These are phyloP conservation scores for Diachasmimorpha longicaudata DNA, from an alignment of 1,140 invertebrate species.

Conservation along the genomic window DNA sequence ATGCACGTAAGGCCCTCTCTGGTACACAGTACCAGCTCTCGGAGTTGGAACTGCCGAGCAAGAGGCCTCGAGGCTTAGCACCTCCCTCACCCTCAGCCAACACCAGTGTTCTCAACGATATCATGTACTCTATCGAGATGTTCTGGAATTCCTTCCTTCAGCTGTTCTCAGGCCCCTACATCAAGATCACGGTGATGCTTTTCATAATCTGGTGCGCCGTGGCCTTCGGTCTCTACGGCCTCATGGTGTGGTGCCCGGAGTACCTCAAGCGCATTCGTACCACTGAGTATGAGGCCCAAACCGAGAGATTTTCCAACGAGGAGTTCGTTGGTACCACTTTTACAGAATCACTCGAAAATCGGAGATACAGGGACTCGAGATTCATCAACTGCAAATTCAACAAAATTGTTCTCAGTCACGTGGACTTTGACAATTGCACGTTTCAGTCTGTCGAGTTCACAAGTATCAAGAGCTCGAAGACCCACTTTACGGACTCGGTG, in stretches of 20 bases:
- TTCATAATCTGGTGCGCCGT: conserved; percentile 50
- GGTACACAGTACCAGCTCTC: conserved; percentile 70
- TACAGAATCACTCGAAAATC: conserved; percentile 60
- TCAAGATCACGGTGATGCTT: conserved; percentile 56
- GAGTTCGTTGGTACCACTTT: conserved; percentile 46
- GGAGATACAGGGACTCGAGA: conserved; percentile 55
- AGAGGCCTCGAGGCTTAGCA: conserved; percentile 59
- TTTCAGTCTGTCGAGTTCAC: conserved; percentile 63
- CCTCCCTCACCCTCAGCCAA: conserved; percentile 54
- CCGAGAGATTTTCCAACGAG: conserved; percentile 35
- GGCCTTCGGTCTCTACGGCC: conserved; percentile 54
- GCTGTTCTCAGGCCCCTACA: conserved; percentile 62
- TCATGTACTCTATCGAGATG: conserved; percentile 60
- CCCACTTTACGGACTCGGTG: conserved; percentile 61
- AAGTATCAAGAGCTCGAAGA: conserved; percentile 64
- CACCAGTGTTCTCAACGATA: conserved; percentile 59
- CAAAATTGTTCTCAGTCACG: conserved; percentile 63
- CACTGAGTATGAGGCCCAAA: conserved; percentile 53
- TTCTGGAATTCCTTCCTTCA: conserved; percentile 68
- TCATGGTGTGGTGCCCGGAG: conserved; percentile 55
- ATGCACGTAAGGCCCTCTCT: conserved; percentile 51
- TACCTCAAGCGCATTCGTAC: conserved; percentile 57
- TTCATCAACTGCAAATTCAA: conserved; percentile 58
- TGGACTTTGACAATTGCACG: conserved; percentile 64
- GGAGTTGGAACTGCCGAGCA: conserved; percentile 72